A percentile compares a stretch with the other conserved stretches of the same genome.
phyloP scores from a whole-genome alignment of 2,888 invertebrate genomes.

The Cistogaster globosa region DNA sequence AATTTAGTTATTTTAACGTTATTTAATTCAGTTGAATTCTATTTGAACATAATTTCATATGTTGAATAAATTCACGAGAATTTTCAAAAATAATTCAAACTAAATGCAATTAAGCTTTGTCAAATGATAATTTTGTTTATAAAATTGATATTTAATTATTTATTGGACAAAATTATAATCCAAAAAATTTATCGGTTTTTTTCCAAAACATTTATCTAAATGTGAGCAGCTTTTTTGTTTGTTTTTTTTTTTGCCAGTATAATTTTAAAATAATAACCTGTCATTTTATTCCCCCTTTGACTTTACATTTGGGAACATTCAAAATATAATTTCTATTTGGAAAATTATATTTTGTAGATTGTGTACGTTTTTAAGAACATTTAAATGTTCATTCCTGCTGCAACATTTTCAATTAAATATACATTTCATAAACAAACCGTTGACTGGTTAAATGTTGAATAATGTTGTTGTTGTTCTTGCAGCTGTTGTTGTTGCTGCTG shows the following conservation, averaged over 20 bases:
- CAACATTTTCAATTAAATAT: conserved; percentile 69
- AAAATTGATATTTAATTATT: conserved; percentile 54
- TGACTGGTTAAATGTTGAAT: conserved; percentile 41
- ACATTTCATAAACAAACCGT: conserved; percentile 70
- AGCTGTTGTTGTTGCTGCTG: background rate
- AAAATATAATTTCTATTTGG: conserved; percentile 32
- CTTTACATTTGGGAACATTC: conserved; percentile 12
- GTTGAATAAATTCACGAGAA: background rate
- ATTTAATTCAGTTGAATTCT: conserved; percentile 1
- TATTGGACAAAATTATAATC: conserved; percentile 9
- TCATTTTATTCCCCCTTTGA: conserved; percentile 31
- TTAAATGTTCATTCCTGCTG: conserved; percentile 47
- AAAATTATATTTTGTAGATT: conserved; percentile 30
- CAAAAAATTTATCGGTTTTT: conserved; percentile 9
- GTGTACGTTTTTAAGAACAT: conserved; percentile 34
- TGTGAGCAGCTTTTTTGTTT: background rate
- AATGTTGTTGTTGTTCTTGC: conserved; percentile 1
- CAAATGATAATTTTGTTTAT: conserved; percentile 33
- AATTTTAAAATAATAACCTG: conserved; percentile 57
- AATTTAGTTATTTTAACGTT: background rate
- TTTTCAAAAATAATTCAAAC: conserved; percentile 9
- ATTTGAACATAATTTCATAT: conserved; percentile 14
- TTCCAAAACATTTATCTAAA: background rate
- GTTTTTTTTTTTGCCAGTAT: conserved; percentile 4
- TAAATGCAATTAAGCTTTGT: conserved; percentile 6